Evolutionary conservation across 2,797 vertebrate genomes (phyloP).

Genomic region (Microchirus variegatus): DNA sequence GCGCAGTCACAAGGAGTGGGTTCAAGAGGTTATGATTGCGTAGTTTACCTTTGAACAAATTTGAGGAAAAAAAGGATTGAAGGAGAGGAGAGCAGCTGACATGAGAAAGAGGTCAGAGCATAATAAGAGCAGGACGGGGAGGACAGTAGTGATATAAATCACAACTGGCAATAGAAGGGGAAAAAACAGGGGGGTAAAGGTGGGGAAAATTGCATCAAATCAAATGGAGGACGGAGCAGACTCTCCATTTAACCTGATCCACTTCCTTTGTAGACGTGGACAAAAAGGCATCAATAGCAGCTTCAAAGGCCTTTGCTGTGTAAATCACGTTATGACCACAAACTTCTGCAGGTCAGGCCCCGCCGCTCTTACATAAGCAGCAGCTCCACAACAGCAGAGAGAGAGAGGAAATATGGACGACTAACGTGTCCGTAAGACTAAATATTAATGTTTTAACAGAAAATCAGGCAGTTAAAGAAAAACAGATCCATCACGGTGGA

Average conservation of each 20-base stretch:
- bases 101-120: conserved; percentile 16
- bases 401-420: conserved; percentile 39
- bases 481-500: conserved; percentile 42
- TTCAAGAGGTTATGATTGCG: conserved; percentile 34
- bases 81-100: conserved; percentile 21
- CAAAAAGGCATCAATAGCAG: conserved; percentile 68
- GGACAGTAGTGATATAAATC: conserved; percentile 10
- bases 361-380: conserved; percentile 47
- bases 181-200: not conserved
- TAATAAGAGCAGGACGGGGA: conserved; percentile 13
- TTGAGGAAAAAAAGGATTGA: conserved; percentile 25
- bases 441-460: conserved; percentile 22
- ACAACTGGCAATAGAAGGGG: conserved; percentile 18
- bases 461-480: conserved; percentile 36
- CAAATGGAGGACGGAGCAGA: conserved; percentile 7
- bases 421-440: conserved; percentile 36
- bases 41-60: conserved; percentile 35
- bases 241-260: conserved; percentile 39
- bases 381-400: conserved; percentile 27
- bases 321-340: conserved; percentile 65
- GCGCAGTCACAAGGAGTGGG: conserved; percentile 8
- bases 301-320: conserved; percentile 68
- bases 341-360: conserved; percentile 56
- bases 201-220: conserved; percentile 34
- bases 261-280: conserved; percentile 40